A percentile compares a stretch with the other conserved stretches of the same genome.
phyloP scores from a whole-genome alignment of 2,797 vertebrate species.

The Danio tinwini region DNA sequence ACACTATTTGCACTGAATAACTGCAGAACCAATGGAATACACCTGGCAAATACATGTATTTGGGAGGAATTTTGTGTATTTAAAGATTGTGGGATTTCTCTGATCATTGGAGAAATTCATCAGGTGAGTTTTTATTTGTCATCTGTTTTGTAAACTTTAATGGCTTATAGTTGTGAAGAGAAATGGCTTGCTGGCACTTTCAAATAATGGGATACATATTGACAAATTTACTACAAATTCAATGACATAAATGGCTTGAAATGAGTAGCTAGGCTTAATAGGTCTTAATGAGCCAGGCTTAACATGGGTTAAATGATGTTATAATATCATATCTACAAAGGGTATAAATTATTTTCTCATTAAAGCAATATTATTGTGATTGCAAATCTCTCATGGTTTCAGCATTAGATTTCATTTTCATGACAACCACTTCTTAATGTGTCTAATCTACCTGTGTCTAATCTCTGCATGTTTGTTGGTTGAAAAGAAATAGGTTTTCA shows the following conservation, averaged over 20 bases:
- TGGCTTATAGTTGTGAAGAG: background rate
- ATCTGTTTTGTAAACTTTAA: background rate
- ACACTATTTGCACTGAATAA: background rate
- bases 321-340: background rate
- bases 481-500: too few relatives aligned
- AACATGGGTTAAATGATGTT: background rate
- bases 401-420: too few relatives aligned
- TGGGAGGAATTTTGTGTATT: slow-evolving; percentile 25
- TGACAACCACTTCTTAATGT: too few relatives aligned
- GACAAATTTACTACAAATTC: too few relatives aligned
- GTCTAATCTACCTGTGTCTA: too few relatives aligned
- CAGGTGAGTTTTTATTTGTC: slow-evolving; percentile 38
- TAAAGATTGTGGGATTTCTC: slow-evolving; percentile 1
- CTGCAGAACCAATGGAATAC: slow-evolving; percentile 33
- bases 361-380: too few relatives aligned
- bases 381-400: too few relatives aligned
- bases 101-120: slow-evolving; percentile 7
- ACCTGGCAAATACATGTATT: slow-evolving; percentile 4
- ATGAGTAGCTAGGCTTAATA: background rate
- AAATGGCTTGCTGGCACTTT: background rate
- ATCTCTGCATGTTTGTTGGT: too few relatives aligned
- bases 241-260: background rate
- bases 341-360: too few relatives aligned
- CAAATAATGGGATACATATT: too few relatives aligned
- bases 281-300: background rate